These are phyloP conservation scores for Haplochromis burtoni DNA, from an alignment of 2,113 vertebrate species.

Conservation along the genomic window DNA sequence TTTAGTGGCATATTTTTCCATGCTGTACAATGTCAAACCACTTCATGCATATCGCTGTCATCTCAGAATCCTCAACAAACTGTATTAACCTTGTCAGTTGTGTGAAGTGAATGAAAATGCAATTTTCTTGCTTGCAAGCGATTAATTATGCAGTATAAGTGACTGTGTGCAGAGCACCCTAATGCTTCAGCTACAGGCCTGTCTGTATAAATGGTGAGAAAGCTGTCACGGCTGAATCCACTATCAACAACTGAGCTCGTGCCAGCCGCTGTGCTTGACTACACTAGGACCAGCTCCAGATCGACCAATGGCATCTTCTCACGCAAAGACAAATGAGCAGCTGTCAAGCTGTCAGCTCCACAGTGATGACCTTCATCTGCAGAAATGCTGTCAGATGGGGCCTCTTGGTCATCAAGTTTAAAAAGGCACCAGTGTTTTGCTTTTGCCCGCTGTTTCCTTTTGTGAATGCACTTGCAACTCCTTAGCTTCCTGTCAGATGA, in stretches of 20 bases:
- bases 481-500: conserved; percentile 34
- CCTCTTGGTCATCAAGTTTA: conserved; percentile 9
- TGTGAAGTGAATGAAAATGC: not conserved
- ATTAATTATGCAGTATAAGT: not conserved
- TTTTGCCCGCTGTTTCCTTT: conserved; percentile 6
- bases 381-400: conserved; percentile 23
- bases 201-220: not conserved
- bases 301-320: conserved; percentile 54
- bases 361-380: not conserved
- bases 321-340: conserved; percentile 63
- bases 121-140: not conserved
- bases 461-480: conserved; percentile 6
- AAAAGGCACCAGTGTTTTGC: conserved; percentile 19
- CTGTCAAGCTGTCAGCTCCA: conserved; percentile 53
- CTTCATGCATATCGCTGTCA: not conserved
- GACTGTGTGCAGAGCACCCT: not conserved
- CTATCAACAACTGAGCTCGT: conserved; percentile 39
- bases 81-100: not conserved
- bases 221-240: not conserved
- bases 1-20: not conserved
- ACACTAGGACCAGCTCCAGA: conserved; percentile 28
- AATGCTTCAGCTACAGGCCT: not conserved
- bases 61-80: not conserved
- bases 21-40: not conserved
- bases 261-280: conserved; percentile 38